phyloP scores from a whole-genome alignment of 2,888 invertebrate genomes.

The Deroplatys truncata region DNA sequence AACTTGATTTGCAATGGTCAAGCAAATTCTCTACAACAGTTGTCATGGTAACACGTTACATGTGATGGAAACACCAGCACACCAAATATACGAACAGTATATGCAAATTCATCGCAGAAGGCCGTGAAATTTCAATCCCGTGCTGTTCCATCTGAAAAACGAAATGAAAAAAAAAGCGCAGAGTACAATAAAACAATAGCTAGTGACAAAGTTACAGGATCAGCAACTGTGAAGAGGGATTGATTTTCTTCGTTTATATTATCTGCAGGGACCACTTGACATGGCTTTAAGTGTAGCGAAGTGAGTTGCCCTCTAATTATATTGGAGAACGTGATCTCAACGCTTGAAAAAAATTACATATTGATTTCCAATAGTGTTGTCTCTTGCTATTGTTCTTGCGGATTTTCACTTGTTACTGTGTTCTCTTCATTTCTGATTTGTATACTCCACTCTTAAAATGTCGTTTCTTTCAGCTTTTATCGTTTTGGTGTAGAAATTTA shows the following conservation, averaged over 20 bases:
- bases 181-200: background rate
- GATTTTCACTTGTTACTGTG: background rate
- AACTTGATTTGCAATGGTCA: no score
- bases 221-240: background rate
- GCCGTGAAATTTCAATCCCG: no score
- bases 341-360: background rate
- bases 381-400: background rate
- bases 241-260: background rate
- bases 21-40: no score
- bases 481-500: no score
- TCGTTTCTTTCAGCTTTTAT: no score
- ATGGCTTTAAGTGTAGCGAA: background rate
- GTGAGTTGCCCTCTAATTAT: background rate
- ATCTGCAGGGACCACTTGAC: background rate
- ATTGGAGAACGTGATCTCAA: background rate
- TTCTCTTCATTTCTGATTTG: background rate
- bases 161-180: no score
- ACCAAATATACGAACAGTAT: no score
- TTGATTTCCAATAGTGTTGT: background rate
- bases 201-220: background rate
- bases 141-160: background rate
- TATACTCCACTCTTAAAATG: no score
- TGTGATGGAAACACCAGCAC: no score
- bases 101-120: no score
- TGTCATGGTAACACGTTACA: no score